These are phyloP conservation scores for Cichlasoma orientale DNA, from an alignment of 2,797 vertebrate genomes.

Conservation along the genomic window DNA sequence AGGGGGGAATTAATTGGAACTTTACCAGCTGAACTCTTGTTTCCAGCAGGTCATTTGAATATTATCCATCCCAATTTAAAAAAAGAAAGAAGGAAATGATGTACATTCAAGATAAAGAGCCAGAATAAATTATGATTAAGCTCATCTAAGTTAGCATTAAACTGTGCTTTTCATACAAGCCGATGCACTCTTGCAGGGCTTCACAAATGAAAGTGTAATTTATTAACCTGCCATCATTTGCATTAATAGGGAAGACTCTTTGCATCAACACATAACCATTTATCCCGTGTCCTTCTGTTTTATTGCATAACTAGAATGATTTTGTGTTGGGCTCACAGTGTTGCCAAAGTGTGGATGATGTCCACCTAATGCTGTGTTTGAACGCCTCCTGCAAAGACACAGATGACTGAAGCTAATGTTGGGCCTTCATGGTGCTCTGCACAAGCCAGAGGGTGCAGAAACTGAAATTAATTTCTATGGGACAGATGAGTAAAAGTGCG, in stretches of 20 bases:
- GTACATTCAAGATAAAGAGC: background rate
- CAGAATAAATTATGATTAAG: background rate
- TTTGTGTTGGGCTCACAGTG: background rate
- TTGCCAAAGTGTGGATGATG: background rate
- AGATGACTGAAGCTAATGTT: background rate
- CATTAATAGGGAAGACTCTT: background rate
- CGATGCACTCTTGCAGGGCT: no score
- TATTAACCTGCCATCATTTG: no score
- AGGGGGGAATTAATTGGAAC: background rate
- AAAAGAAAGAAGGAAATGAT: background rate
- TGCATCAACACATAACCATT: background rate
- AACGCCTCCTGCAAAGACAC: background rate
- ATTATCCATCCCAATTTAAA: background rate
- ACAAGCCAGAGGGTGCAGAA: background rate
- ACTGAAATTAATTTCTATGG: background rate
- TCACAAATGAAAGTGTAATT: background rate
- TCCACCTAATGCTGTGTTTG: background rate
- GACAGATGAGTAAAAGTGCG: background rate
- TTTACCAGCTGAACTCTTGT: background rate
- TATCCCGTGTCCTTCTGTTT: background rate
- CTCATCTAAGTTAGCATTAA: background rate
- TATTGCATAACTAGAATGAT: background rate
- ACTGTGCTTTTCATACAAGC: background rate
- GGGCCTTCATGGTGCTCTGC: background rate
- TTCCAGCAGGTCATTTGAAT: background rate